Conservation (phyloP, 23 tunicate species). For the Trididemnum miniatum region DNA sequence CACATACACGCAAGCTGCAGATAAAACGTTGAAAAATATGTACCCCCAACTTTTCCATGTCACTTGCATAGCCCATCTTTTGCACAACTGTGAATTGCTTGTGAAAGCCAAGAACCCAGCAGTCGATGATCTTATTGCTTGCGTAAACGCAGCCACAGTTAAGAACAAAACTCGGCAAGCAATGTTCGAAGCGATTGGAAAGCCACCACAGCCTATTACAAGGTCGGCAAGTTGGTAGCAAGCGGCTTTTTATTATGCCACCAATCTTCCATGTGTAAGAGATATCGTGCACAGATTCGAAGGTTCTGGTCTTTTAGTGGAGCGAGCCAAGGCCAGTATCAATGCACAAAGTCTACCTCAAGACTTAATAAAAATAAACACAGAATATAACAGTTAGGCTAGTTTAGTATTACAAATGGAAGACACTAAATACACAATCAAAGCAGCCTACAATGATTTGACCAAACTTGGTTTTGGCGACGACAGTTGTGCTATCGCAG, state of each 20-base stretch:
- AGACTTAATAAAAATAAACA: constrained; percentile 17
- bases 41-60: too few species aligned
- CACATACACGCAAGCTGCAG: neutral
- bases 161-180: too few species aligned
- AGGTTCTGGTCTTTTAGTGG: constrained; percentile 22
- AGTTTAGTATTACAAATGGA: constrained; percentile 1
- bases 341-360: constrained; percentile 2
- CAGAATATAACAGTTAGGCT: neutral
- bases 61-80: too few species aligned
- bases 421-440: constrained; percentile 14
- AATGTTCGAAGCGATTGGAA: neutral
- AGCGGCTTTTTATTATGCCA: constrained; percentile 23
- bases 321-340: neutral
- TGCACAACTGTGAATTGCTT: constrained; percentile 10
- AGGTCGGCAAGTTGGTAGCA: constrained; percentile 29
- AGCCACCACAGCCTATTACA: neutral
- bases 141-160: neutral
- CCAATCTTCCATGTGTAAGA: neutral
- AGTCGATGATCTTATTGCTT: constrained; percentile 12
- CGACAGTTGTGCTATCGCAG: constrained; percentile 6
- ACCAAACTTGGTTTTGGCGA: neutral
- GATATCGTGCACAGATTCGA: constrained; percentile 1
- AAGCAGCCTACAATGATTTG: constrained; percentile 9
- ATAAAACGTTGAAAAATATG: neutral
- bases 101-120: constrained; percentile 8